Percentiles rank a stretch among this genome's conserved stretches.
phyloP scores from a whole-genome alignment of 2,888 invertebrate species.

The Anagyrus pseudococci region DNA sequence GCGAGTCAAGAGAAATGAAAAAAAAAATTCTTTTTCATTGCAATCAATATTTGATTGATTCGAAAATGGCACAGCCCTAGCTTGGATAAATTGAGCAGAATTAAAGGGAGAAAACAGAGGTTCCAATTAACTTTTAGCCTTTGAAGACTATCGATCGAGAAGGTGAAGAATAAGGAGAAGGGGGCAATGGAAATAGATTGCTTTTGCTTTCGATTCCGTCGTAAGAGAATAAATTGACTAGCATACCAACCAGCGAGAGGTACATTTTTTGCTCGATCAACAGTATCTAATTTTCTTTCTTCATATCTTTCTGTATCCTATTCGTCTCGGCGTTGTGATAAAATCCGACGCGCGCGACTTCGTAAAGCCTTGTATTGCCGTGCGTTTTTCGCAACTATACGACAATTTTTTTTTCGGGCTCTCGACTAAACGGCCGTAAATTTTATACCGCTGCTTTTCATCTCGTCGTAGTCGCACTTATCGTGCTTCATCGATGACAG shows the following conservation, averaged over 20 bases:
- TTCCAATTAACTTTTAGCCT: slow-evolving; percentile 37
- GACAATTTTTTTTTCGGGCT: not conserved
- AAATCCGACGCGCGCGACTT: slow-evolving; percentile 26
- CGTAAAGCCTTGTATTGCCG: slow-evolving; percentile 23
- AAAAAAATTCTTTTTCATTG: slow-evolving; percentile 1
- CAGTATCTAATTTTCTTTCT: slow-evolving; percentile 32
- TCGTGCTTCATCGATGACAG: slow-evolving; percentile 6
- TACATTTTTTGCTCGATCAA: slow-evolving; percentile 38
- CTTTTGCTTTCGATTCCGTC: slow-evolving; percentile 20
- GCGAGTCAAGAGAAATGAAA: slow-evolving; percentile 12
- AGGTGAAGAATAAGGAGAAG: not conserved
- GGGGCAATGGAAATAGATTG: slow-evolving; percentile 21
- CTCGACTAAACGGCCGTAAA: slow-evolving; percentile 15
- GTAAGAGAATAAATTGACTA: slow-evolving; percentile 42
- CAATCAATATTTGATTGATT: slow-evolving; percentile 24
- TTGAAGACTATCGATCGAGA: slow-evolving; percentile 34
- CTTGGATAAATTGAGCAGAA: slow-evolving; percentile 22
- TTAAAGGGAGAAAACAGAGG: slow-evolving; percentile 26
- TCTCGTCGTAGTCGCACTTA: slow-evolving; percentile 1
- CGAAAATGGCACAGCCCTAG: slow-evolving; percentile 37
- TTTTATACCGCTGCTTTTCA: not conserved
- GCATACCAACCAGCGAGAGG: slow-evolving; percentile 35
- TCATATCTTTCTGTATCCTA: slow-evolving; percentile 7
- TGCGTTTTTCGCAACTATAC: not conserved
- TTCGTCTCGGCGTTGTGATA: slow-evolving; percentile 12